A percentile compares a stretch with the other conserved stretches of the same genome.
Conservation (phyloP, 1,140 invertebrate species). For the Pygmarrhopalites habei region DNA sequence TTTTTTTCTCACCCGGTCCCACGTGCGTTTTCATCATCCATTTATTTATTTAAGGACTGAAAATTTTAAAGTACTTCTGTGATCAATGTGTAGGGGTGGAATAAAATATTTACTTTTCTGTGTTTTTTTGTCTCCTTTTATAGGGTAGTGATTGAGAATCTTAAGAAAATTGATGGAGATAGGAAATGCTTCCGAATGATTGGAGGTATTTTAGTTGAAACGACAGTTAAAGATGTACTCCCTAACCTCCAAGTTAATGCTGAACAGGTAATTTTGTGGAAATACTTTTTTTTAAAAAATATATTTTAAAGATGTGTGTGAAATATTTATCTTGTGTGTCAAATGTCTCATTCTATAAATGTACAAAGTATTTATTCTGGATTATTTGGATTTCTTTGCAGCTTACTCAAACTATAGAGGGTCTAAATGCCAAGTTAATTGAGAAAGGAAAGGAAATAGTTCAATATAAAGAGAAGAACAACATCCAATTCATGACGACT, state of each 20-base stretch:
- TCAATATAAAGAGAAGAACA: slow-evolving; percentile 84
- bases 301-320: neutral
- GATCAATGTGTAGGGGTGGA: neutral
- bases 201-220: slow-evolving; percentile 85
- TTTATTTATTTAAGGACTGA: too few species aligned
- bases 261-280: slow-evolving; percentile 65
- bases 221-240: slow-evolving; percentile 82
- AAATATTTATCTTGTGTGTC: too few species aligned
- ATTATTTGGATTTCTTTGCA: slow-evolving; percentile 45
- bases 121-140: slow-evolving; percentile 42
- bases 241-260: slow-evolving; percentile 74
- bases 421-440: slow-evolving; percentile 68
- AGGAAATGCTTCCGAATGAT: slow-evolving; percentile 90
- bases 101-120: too few species aligned
- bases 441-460: slow-evolving; percentile 87
- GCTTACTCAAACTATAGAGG: slow-evolving; percentile 67
- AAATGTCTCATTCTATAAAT: too few species aligned
- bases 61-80: neutral
- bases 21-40: too few species aligned
- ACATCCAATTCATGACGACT: slow-evolving; percentile 66
- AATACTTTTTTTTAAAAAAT: too few species aligned
- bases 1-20: too few species aligned
- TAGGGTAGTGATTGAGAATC: slow-evolving; percentile 89
- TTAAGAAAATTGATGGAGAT: slow-evolving; percentile 73
- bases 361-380: too few species aligned